Base-by-base conservation (phyloP, 2,888 invertebrate genomes). In the Embidobia sp. region DNA sequence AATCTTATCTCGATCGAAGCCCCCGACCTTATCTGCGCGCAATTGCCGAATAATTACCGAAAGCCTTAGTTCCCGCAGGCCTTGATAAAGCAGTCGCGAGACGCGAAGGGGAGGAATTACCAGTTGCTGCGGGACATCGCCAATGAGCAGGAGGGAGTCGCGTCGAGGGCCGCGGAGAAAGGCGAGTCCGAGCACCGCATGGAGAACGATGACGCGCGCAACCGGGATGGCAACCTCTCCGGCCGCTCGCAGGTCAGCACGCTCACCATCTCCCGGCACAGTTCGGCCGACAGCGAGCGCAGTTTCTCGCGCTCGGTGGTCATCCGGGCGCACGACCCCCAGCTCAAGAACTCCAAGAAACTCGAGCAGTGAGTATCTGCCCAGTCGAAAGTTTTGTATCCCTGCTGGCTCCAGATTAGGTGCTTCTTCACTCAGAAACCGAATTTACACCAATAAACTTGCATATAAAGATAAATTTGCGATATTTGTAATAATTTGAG, bases 321-420 rank as follows among this genome's bases (percentile, higher is more conserved):
- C 11, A 83, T 89, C 27, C 80, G 88, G 40, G 86, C 86, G 0
- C 82, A 86, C 22, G 67, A 80, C 29, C 74, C 78, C 2, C 66
- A 80, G 13, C 81, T 88, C 49, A 87, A 88, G 76, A 84, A 85
- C 3, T 85, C 87, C 0, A 88, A 86, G 27, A 89, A 89, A 72
- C 85, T 89, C 2, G 87, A 88, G 73, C 88, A 89, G 89, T 89
- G 74, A 85, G 89, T 87, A 77, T 57, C 29, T n/a, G n/a, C n/a
- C n/a, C n/a, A n/a, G n/a, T n/a, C n/a, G n/a, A n/a, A n/a, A n/a
- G n/a, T n/a, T n/a, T n/a, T n/a, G n/a, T n/a, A n/a, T n/a, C n/a
- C n/a, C n/a, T n/a, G n/a, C n/a, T n/a, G n/a, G n/a, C n/a, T n/a
- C n/a, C n/a, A n/a, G n/a, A n/a, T n/a, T n/a, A n/a, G n/a, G n/a